Conservation (phyloP, 2,888 invertebrate genomes). For the Elmis aenea region DNA sequence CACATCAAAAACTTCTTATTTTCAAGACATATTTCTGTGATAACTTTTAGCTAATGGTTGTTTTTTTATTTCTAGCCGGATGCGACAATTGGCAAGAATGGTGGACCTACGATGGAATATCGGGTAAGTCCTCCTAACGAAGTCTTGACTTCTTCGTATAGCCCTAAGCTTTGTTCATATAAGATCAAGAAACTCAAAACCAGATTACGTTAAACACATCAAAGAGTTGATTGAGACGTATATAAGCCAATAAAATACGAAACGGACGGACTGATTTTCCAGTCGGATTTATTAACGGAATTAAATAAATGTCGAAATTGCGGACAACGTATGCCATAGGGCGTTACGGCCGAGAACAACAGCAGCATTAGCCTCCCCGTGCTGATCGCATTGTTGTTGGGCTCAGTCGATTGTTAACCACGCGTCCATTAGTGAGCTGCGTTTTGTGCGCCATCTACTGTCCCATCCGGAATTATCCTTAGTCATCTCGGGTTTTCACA, state of each 20-base stretch:
- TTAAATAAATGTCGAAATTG: too few species aligned
- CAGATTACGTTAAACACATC: constrained; percentile 11
- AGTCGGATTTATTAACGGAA: too few species aligned
- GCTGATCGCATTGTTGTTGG: constrained; percentile 18
- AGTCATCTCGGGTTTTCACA: neutral
- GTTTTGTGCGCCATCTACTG: constrained; percentile 29
- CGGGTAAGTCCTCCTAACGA: constrained; percentile 53
- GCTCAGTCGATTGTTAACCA: constrained; percentile 29
- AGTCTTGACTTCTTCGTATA: neutral
- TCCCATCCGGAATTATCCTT: neutral
- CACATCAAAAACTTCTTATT: too few species aligned
- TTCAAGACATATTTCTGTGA: too few species aligned
- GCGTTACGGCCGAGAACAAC: too few species aligned
- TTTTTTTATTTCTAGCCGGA: too few species aligned
- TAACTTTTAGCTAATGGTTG: neutral
- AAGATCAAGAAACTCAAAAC: too few species aligned
- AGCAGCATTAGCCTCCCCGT: too few species aligned
- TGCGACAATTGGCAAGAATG: constrained; percentile 81
- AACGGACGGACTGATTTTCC: constrained; percentile 7
- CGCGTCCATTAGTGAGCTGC: constrained; percentile 29
- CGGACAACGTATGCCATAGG: too few species aligned
- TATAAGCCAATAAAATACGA: constrained; percentile 11
- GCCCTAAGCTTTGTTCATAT: too few species aligned
- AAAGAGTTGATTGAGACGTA: constrained; percentile 11
- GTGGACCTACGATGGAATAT: constrained; percentile 84